A percentile compares a stretch with the other conserved stretches of the same genome.
These are phyloP conservation scores for Dromas ardeola DNA, from an alignment of 2,113 vertebrate genomes.

Conservation along the genomic window DNA sequence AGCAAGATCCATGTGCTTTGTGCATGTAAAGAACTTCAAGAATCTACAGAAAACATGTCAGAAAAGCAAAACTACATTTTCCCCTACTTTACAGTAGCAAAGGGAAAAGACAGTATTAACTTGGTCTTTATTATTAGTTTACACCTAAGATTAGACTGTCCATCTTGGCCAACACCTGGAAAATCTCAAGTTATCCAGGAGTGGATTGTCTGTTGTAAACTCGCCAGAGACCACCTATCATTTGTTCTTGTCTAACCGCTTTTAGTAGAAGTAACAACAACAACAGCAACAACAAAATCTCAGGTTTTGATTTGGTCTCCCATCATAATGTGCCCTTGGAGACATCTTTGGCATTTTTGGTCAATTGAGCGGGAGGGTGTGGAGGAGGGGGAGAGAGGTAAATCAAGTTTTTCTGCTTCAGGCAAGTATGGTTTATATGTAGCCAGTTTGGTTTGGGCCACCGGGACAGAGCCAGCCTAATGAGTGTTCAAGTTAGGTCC, in stretches of 20 bases:
- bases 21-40: not conserved
- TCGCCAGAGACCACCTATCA: not conserved
- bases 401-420: not conserved
- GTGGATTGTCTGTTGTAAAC: not conserved
- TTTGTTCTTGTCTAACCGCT: not conserved
- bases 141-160: not conserved
- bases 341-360: not conserved
- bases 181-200: not conserved
- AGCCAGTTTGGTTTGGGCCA: not conserved
- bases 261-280: not conserved
- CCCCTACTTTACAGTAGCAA: not conserved
- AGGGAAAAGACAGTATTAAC: not conserved
- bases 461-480: not conserved
- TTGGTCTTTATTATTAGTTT: not conserved
- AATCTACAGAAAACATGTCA: not conserved
- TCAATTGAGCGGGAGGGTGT: not conserved
- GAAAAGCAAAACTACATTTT: not conserved
- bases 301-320: not conserved
- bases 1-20: not conserved
- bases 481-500: not conserved
- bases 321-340: rapidly evolving
- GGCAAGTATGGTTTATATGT: not conserved
- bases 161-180: not conserved
- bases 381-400: not conserved
- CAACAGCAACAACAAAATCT: not conserved